Evolutionary conservation across 1,140 invertebrate species (phyloP).

Genomic region (Zelostemma sp.): DNA sequence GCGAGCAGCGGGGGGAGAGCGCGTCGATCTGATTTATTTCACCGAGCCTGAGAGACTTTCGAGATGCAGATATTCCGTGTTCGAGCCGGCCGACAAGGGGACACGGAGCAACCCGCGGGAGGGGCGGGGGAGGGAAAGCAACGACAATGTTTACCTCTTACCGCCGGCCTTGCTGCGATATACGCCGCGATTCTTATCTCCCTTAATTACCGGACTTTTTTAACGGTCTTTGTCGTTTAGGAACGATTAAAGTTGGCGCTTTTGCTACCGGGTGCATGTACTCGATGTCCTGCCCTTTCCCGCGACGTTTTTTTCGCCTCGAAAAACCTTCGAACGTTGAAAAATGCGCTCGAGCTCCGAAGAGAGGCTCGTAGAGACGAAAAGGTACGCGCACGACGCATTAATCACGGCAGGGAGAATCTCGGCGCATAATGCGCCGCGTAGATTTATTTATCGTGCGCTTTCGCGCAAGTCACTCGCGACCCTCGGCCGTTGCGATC

Average conservation of each 20-base stretch:
- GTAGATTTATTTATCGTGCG: constrained; percentile 61
- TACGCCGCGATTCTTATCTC: constrained; percentile 2
- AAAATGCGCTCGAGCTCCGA: too few relatives aligned
- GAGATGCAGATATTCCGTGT: constrained; percentile 59
- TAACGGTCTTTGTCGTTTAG: neutral
- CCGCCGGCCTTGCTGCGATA: neutral
- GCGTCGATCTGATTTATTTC: constrained; percentile 46
- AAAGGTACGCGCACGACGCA: constrained; percentile 28
- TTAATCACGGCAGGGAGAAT: constrained; percentile 57
- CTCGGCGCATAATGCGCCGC: constrained; percentile 52
- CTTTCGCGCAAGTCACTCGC: constrained; percentile 52
- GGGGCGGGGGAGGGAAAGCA: too few relatives aligned
- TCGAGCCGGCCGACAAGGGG: too few relatives aligned
- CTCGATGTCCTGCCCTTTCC: too few relatives aligned
- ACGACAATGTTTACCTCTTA: constrained; percentile 8
- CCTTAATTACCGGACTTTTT: constrained; percentile 5
- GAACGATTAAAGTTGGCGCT: neutral
- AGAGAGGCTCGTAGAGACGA: constrained; percentile 12
- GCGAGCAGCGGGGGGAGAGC: constrained; percentile 18
- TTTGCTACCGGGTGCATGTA: neutral
- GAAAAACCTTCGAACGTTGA: too few relatives aligned
- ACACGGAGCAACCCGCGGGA: too few relatives aligned
- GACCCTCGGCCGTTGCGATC: constrained; percentile 36
- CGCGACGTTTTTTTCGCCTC: too few relatives aligned
- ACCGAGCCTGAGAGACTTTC: constrained; percentile 16